A percentile compares a stretch with the other conserved stretches of the same genome.
Conservation (phyloP, 2,888 invertebrate species). For the Dicycla oo region DNA sequence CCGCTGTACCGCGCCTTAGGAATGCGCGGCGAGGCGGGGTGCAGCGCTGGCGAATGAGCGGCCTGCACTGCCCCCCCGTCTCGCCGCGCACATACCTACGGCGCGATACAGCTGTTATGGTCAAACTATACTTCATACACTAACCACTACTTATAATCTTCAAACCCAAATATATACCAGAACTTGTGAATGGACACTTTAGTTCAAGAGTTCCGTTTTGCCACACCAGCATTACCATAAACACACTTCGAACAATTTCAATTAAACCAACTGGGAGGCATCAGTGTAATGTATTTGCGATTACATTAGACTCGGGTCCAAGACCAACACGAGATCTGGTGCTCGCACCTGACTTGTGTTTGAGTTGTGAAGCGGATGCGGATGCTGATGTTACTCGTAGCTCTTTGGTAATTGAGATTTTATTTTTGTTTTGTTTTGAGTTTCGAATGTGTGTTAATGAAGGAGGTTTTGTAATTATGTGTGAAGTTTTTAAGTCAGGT, state of each 20-base stretch:
- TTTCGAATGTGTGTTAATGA: conserved; percentile 13
- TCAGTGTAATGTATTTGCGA: conserved; percentile 64
- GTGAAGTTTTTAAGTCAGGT: too few relatives aligned
- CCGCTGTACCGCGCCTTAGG: too few relatives aligned
- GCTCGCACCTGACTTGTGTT: conserved; percentile 62
- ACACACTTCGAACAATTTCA: conserved; percentile 63
- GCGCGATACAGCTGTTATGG: too few relatives aligned
- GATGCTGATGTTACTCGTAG: conserved; percentile 50
- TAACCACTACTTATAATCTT: conserved; percentile 17
- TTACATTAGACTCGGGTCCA: conserved; percentile 62
- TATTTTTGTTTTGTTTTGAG: conserved; percentile 43
- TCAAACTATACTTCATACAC: background rate
- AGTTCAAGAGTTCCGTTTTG: conserved; percentile 36
- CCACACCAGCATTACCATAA: conserved; percentile 50
- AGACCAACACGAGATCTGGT: conserved; percentile 59
- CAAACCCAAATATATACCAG: conserved; percentile 19
- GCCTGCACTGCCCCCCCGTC: too few relatives aligned
- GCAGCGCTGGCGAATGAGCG: too few relatives aligned
- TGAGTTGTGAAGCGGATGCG: conserved; percentile 44
- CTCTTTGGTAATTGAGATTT: conserved; percentile 56
- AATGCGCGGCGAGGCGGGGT: too few relatives aligned
- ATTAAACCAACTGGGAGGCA: conserved; percentile 60
- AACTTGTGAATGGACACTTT: conserved; percentile 43
- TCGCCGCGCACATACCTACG: too few relatives aligned
- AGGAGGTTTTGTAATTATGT: background rate